Conservation (phyloP, 2,113 vertebrate species). For the Rattus norvegicus region GRCr8 NC_086026.1:24538501-24539000, state of each 20-base stretch:
- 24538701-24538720: background rate
- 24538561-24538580: background rate
- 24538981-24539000: background rate
- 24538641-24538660: background rate
- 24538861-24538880: background rate
- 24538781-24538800: accelerated
- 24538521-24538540: background rate
- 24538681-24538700: background rate
- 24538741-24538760: background rate
- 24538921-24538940: background rate
- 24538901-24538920: background rate
- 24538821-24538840: background rate
- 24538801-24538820: background rate
- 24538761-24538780: background rate
- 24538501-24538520: background rate
- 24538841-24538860: background rate
- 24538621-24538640: conserved; percentile 34
- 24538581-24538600: background rate
- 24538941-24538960: background rate
- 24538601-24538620: conserved; percentile 29
- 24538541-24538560: background rate
- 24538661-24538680: background rate
- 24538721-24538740: background rate
- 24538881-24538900: background rate
- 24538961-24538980: conserved; percentile 8